These are phyloP conservation scores for Urocynchramus pylzowi DNA, from an alignment of 2,113 vertebrate species.

Conservation along the genomic window DNA sequence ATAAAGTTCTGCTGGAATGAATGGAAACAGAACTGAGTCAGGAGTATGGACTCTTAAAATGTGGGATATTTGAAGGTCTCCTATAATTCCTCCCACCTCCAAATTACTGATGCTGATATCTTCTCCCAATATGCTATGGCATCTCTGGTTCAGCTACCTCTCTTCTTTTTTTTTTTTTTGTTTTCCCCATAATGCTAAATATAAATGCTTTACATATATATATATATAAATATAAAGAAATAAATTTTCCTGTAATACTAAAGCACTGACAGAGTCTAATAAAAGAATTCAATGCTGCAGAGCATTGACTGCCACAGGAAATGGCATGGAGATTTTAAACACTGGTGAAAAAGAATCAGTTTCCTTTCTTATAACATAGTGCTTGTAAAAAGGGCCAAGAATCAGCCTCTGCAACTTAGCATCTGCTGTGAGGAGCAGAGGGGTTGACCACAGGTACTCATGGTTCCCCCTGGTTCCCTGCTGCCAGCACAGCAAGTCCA, in stretches of 20 bases:
- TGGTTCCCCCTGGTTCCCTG: accelerated
- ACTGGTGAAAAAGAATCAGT: not conserved
- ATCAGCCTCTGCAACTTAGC: not conserved
- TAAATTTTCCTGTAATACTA: not conserved
- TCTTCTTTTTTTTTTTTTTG: not conserved
- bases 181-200: not conserved
- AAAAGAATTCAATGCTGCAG: not conserved
- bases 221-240: not conserved
- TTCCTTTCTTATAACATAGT: not conserved
- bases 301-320: not conserved
- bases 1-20: not conserved
- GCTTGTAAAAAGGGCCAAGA: not conserved
- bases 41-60: not conserved
- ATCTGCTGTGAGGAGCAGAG: not conserved
- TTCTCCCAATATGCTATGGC: not conserved
- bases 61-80: not conserved
- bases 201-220: not conserved
- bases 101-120: not conserved
- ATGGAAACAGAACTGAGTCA: not conserved
- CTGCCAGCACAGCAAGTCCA: not conserved
- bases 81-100: not conserved
- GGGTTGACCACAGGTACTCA: not conserved
- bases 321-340: not conserved
- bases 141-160: not conserved
- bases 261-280: not conserved